Evolutionary conservation across 2,888 invertebrate species (phyloP).

Genomic region (Chaitophorus viminalis): DNA sequence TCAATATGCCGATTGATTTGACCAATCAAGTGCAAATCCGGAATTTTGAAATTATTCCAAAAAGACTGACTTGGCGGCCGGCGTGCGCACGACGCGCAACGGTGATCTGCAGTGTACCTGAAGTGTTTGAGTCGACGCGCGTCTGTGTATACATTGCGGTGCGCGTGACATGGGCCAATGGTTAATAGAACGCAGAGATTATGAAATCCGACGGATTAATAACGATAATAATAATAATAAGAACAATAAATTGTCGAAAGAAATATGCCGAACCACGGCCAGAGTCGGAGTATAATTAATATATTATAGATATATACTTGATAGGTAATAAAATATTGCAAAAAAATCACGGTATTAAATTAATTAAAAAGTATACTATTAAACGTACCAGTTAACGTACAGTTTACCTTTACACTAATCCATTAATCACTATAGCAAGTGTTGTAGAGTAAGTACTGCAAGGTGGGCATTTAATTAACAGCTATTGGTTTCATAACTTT

Average conservation of each 20-base stretch:
- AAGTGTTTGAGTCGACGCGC: background rate
- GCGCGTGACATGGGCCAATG: background rate
- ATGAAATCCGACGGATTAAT: slow-evolving; percentile 10
- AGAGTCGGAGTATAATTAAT: background rate
- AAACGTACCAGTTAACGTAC: too few species aligned
- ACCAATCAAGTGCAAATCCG: slow-evolving; percentile 19
- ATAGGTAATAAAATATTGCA: background rate
- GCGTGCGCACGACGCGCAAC: background rate
- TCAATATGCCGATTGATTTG: background rate
- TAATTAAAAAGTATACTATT: too few species aligned
- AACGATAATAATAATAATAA: background rate
- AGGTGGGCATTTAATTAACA: too few species aligned
- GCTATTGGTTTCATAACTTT: too few species aligned
- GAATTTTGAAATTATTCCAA: slow-evolving; percentile 27
- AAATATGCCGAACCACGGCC: background rate
- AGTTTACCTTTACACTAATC: too few species aligned
- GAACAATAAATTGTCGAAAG: background rate
- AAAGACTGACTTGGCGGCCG: background rate
- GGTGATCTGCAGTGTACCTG: background rate
- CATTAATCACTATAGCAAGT: too few species aligned
- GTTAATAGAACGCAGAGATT: background rate
- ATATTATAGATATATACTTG: background rate
- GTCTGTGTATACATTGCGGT: background rate
- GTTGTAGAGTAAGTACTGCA: too few species aligned
- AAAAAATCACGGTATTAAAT: background rate